Base-by-base conservation (phyloP, 1,140 invertebrate genomes). In the Achatina immaculata region DNA sequence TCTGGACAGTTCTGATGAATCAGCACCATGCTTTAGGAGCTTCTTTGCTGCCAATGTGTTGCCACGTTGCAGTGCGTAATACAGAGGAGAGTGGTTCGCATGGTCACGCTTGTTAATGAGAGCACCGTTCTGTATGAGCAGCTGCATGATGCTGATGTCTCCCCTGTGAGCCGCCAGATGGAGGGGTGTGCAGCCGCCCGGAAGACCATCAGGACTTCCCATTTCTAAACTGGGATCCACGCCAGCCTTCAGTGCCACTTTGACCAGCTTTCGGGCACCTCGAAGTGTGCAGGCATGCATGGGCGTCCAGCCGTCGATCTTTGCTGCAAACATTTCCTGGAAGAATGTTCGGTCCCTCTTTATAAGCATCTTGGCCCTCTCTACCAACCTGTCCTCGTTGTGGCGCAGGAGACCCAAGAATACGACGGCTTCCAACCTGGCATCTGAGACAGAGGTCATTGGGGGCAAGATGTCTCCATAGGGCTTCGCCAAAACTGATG, bases 101-200 rank as follows among this genome's bases (percentile, higher is more conserved):
- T 80, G 81, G 77, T 88, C 86, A 69, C 81, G 82, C 31, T 68
- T 62, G 62, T 86, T 78, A 0, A 88, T 43, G 28, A 83, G 62
- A 4, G 86, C 86, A 28, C 84, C 86, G 51, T 85, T 81, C 55
- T 85, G 83, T 19, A 88, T 34, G 14, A 89, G 82, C 45, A 89
- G 76, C 72, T 87, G 82, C 14, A 88, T 83, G 16, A 89, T 84
- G 68, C 87, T 89, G 43, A 88, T 84, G 80, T 89, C 88, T 68
- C 88, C 88, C 21, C 88, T 85, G 81, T 89, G 84, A 3, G 88
- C 86, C 16, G 88, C 88, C 28, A 89, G 76, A 51, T 89, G 88
- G n/a, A 89, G 79, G 36, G 88, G 85, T 3, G 85, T 78, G 74
- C 88, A 89, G 2, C 83, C 66, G 0, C 86, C 87, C 1, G 88